A percentile compares a stretch with the other conserved stretches of the same genome.
These are phyloP conservation scores for Cynopterus brachyotis DNA, from an alignment of 2,113 vertebrate genomes.

Conservation along the genomic window DNA sequence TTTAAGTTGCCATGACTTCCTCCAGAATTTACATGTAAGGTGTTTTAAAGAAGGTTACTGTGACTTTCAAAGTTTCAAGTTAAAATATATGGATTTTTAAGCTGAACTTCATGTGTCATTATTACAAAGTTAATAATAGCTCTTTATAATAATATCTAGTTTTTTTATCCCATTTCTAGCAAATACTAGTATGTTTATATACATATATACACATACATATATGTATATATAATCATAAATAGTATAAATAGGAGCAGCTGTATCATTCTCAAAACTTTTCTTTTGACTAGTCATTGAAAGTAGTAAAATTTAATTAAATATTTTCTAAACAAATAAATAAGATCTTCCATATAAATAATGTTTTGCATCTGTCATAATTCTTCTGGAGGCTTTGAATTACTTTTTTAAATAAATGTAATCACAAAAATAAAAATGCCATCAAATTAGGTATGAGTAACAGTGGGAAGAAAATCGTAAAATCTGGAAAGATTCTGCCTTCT, in stretches of 20 bases:
- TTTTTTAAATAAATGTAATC: neutral
- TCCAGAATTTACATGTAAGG: neutral
- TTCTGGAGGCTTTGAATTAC: neutral
- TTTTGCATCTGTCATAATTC: neutral
- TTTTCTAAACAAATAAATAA: neutral
- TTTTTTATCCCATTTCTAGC: neutral
- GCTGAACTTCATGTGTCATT: neutral
- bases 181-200: neutral
- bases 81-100: neutral
- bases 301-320: neutral
- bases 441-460: neutral
- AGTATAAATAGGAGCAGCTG: neutral
- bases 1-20: neutral
- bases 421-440: neutral
- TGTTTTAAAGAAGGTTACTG: neutral
- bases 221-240: neutral
- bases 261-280: neutral
- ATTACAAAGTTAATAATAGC: neutral
- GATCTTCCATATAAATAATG: neutral
- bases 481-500: neutral
- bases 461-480: neutral
- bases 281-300: neutral
- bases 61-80: neutral
- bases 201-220: neutral
- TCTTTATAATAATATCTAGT: neutral